phyloP scores from a whole-genome alignment of 2,113 vertebrate species.

The Sclerurus mexicanus region DNA sequence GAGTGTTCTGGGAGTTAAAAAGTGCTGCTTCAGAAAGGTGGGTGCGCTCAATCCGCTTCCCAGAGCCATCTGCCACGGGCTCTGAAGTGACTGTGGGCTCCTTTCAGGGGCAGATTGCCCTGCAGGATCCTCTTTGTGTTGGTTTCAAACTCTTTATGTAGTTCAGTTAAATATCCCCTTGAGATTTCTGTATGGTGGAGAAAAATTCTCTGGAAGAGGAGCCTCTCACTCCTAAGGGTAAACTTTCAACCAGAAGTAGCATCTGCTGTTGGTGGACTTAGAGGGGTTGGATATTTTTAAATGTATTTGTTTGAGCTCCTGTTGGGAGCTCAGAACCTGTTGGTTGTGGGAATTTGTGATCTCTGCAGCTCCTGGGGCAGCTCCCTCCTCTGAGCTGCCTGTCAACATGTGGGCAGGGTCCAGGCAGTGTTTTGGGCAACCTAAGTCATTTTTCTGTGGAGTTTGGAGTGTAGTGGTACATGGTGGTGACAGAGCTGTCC shows the following conservation, averaged over 20 bases:
- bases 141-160: not conserved
- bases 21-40: not conserved
- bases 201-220: not conserved
- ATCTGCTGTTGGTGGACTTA: not conserved
- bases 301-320: not conserved
- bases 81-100: not conserved
- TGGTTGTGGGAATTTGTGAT: not conserved
- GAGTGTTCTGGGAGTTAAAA: not conserved
- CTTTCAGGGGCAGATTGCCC: not conserved
- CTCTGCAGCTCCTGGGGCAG: not conserved
- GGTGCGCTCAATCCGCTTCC: rapidly evolving
- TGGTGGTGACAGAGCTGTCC: not conserved
- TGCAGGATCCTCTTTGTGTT: not conserved
- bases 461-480: not conserved
- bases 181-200: not conserved
- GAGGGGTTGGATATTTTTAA: not conserved
- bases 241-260: not conserved
- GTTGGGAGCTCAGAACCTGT: not conserved
- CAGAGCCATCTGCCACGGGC: not conserved
- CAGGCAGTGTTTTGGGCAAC: not conserved
- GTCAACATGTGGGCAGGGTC: not conserved
- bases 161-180: not conserved
- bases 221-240: not conserved
- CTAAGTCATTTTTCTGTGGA: not conserved
- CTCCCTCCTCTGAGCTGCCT: not conserved